phyloP scores from a whole-genome alignment of 2,113 vertebrate species.

The Eidolon helvum region DNA sequence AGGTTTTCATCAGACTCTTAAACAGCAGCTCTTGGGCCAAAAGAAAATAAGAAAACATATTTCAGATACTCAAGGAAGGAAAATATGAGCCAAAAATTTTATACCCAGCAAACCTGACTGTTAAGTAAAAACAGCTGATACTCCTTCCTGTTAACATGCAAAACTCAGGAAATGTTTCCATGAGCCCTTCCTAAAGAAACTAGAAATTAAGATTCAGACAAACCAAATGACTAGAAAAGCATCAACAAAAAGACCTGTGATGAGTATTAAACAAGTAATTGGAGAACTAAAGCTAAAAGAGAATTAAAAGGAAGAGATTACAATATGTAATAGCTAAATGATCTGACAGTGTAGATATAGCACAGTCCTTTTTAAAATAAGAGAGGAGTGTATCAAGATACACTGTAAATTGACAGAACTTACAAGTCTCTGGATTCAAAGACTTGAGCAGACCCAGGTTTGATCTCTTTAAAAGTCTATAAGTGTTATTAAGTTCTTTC shows the following conservation, averaged over 20 bases:
- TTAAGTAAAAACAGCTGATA: not conserved
- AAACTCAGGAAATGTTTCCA: not conserved
- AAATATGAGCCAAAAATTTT: conserved; percentile 24
- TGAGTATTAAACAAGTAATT: not conserved
- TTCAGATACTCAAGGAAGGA: not conserved
- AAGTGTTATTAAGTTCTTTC: not conserved
- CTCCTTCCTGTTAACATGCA: not conserved
- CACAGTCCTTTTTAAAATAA: not conserved
- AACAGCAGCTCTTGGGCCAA: not conserved
- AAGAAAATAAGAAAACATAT: conserved; percentile 17
- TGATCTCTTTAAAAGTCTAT: not conserved
- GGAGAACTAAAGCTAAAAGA: not conserved
- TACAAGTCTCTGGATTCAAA: not conserved
- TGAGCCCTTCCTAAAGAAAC: not conserved
- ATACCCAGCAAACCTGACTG: not conserved
- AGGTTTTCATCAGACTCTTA: not conserved
- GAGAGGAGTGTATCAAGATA: not conserved
- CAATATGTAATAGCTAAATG: not conserved
- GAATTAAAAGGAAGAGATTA: not conserved
- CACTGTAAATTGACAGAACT: not conserved
- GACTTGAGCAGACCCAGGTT: not conserved
- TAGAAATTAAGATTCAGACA: not conserved
- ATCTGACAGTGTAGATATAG: not conserved
- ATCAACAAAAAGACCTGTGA: not conserved
- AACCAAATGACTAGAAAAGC: not conserved